phyloP scores from a whole-genome alignment of 2,888 invertebrate genomes.

The Lepeophtheirus nordmannii region DNA sequence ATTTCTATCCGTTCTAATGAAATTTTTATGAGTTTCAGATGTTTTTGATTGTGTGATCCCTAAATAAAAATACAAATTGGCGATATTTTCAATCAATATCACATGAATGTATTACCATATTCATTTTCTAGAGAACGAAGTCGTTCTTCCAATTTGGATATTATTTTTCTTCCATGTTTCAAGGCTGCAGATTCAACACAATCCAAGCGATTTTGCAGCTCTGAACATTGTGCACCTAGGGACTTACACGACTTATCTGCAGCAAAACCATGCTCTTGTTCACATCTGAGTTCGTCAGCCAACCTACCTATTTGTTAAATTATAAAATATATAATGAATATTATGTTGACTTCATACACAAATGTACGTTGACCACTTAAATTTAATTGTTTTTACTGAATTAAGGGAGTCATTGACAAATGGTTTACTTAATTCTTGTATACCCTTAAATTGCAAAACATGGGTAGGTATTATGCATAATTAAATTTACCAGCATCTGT shows the following conservation, averaged over 20 bases:
- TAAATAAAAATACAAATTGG: not conserved
- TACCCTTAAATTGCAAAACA: no score
- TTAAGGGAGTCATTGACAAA: no score
- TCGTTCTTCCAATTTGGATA: slow-evolving; percentile 28
- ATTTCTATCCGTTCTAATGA: slow-evolving; percentile 40
- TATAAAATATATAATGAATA: not conserved
- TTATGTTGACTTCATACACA: no score
- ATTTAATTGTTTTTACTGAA: no score
- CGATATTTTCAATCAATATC: not conserved
- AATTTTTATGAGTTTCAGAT: slow-evolving; percentile 41
- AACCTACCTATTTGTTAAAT: slow-evolving; percentile 21
- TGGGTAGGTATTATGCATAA: not conserved
- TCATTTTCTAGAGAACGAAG: slow-evolving; percentile 28
- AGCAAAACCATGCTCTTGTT: slow-evolving; percentile 26
- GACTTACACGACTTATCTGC: slow-evolving; percentile 24
- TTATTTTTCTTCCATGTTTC: slow-evolving; percentile 35
- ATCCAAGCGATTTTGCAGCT: slow-evolving; percentile 37
- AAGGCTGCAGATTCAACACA: slow-evolving; percentile 43
- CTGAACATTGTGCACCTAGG: slow-evolving; percentile 6
- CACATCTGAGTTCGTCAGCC: slow-evolving; percentile 28
- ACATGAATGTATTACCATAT: slow-evolving; percentile 31
- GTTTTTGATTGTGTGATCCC: slow-evolving; percentile 36
- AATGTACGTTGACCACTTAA: no score
- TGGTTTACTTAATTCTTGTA: no score
- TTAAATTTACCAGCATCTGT: slow-evolving; percentile 64